These are phyloP conservation scores for Euphonia xanthogaster DNA, from an alignment of 2,797 vertebrate species.

Conservation along the genomic window DNA sequence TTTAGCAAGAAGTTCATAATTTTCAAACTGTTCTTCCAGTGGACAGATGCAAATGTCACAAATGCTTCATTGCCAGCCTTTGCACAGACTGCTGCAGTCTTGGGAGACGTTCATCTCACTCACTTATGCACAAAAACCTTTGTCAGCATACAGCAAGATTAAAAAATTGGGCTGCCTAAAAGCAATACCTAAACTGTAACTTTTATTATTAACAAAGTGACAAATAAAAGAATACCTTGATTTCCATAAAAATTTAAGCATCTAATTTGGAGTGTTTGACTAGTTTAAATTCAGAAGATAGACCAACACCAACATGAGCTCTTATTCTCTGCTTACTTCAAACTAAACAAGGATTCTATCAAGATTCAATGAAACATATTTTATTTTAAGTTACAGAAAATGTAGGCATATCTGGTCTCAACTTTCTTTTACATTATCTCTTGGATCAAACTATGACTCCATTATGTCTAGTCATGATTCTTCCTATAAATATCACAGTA, in stretches of 20 bases:
- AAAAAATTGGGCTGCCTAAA: neutral
- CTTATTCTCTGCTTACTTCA: neutral
- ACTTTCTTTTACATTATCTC: constrained; percentile 41
- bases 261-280: neutral
- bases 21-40: neutral
- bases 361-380: neutral
- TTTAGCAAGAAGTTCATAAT: neutral
- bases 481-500: constrained; percentile 60
- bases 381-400: neutral
- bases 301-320: neutral
- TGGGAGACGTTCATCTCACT: neutral
- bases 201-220: neutral
- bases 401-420: neutral
- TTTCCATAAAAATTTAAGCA: neutral
- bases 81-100: neutral
- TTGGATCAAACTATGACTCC: constrained; percentile 49
- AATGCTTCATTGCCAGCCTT: neutral
- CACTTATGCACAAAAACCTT: neutral
- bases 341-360: neutral
- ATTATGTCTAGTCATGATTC: constrained; percentile 61
- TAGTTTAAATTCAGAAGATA: neutral
- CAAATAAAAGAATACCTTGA: neutral
- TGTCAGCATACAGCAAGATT: neutral
- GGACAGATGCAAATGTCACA: neutral
- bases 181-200: neutral